These are phyloP conservation scores for Phymatocera aterrima DNA, from an alignment of 2,888 invertebrate species.

Conservation along the genomic window DNA sequence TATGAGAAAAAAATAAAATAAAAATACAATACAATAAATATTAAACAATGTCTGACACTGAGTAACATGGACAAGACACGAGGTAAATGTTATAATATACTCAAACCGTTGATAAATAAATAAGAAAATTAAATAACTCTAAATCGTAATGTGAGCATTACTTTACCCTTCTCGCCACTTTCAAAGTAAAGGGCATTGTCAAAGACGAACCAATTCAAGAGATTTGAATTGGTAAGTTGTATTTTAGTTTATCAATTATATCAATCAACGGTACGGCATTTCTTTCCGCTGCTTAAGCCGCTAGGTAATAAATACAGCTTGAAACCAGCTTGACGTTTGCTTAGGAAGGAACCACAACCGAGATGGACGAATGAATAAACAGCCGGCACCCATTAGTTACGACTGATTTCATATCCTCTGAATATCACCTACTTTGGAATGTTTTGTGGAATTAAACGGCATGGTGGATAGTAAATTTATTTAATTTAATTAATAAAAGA, in stretches of 20 bases:
- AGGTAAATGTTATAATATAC: constrained; percentile 26
- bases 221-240: neutral
- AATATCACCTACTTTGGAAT: constrained; percentile 55
- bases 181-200: neutral
- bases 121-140: neutral
- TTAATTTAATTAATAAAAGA: neutral
- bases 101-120: neutral
- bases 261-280: neutral
- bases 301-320: constrained; percentile 24
- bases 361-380: constrained; percentile 38
- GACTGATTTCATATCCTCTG: constrained; percentile 46
- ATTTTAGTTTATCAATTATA: neutral
- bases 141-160: neutral
- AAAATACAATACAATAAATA: constrained; percentile 46
- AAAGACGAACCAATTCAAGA: neutral
- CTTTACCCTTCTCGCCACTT: neutral
- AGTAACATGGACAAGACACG: constrained; percentile 37
- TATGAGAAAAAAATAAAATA: constrained; percentile 68
- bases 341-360: constrained; percentile 35
- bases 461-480: neutral
- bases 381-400: constrained; percentile 14
- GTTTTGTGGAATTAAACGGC: constrained; percentile 49
- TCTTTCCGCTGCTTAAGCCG: constrained; percentile 26
- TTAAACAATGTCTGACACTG: constrained; percentile 17
- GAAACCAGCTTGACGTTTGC: constrained; percentile 30